Conservation (phyloP, 2,797 vertebrate species). For the Benthosema pterotum region DNA sequence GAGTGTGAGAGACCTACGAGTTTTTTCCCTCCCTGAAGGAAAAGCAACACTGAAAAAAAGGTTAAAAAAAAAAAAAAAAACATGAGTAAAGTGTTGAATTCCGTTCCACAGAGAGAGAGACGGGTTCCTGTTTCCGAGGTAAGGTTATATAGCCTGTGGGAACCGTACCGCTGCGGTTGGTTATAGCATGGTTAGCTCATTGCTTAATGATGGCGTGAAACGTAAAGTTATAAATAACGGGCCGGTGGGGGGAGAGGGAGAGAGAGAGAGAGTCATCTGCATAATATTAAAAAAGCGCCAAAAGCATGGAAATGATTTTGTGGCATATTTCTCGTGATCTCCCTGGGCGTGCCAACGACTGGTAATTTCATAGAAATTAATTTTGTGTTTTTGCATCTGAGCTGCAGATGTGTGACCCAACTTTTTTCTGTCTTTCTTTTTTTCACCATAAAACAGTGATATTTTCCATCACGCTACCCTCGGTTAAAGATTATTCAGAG, state of each 20-base stretch:
- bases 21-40: slow-evolving; percentile 55
- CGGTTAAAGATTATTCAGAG: too few relatives aligned
- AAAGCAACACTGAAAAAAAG: slow-evolving; percentile 49
- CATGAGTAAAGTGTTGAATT: slow-evolving; percentile 66
- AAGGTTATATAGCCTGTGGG: slow-evolving; percentile 63
- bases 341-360: slow-evolving; percentile 6
- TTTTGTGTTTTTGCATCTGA: too few relatives aligned
- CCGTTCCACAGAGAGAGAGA: slow-evolving; percentile 49
- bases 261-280: slow-evolving; percentile 20
- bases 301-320: slow-evolving; percentile 20
- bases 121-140: slow-evolving; percentile 70
- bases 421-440: neutral
- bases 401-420: too few relatives aligned
- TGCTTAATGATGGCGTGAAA: slow-evolving; percentile 35
- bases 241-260: too few relatives aligned
- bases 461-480: too few relatives aligned
- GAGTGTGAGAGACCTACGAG: slow-evolving; percentile 47
- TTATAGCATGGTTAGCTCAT: slow-evolving; percentile 38
- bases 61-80: too few relatives aligned
- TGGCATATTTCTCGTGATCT: neutral
- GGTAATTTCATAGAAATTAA: slow-evolving; percentile 7
- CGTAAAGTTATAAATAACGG: slow-evolving; percentile 6
- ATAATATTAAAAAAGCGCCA: slow-evolving; percentile 20
- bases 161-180: too few relatives aligned
- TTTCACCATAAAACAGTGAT: too few relatives aligned